These are phyloP conservation scores for Drosophila austrosaltans DNA, from an alignment of 2,888 invertebrate genomes.

Conservation along the genomic window DNA sequence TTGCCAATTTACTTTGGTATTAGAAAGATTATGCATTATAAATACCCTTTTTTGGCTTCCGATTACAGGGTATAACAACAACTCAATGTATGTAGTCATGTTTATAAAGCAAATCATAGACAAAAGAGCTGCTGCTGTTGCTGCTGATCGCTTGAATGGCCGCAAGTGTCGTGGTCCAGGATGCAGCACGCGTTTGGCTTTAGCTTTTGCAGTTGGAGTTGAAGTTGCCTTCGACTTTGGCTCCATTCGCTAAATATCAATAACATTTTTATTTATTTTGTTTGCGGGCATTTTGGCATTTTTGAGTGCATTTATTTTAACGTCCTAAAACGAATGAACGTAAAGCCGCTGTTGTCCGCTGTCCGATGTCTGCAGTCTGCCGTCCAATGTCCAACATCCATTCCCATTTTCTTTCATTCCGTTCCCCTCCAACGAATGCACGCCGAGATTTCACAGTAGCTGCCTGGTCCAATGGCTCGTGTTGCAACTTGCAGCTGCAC, in stretches of 20 bases:
- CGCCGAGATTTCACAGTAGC: constrained; percentile 71
- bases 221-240: constrained; percentile 15
- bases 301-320: constrained; percentile 78
- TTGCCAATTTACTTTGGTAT: too few species aligned
- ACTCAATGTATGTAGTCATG: constrained; percentile 44
- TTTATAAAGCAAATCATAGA: constrained; percentile 72
- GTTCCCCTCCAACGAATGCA: constrained; percentile 71
- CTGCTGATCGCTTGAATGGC: constrained; percentile 55
- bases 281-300: constrained; percentile 78
- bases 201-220: constrained; percentile 10
- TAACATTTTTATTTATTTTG: constrained; percentile 78
- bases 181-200: constrained; percentile 62
- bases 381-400: not conserved
- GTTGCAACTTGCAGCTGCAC: constrained; percentile 50
- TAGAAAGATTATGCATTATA: too few species aligned
- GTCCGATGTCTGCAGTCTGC: not conserved
- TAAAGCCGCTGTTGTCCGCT: constrained; percentile 50
- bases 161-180: constrained; percentile 67
- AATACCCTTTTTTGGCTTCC: not conserved
- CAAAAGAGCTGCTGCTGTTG: constrained; percentile 66
- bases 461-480: constrained; percentile 39
- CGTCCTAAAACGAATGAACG: constrained; percentile 71
- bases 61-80: constrained; percentile 1
- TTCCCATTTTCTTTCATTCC: constrained; percentile 21
- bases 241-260: constrained; percentile 73